Percentiles rank a stretch among this genome's conserved stretches.
Evolutionary conservation across 2,888 invertebrate species (phyloP).

Genomic region (Tenodera sinensis): DNA sequence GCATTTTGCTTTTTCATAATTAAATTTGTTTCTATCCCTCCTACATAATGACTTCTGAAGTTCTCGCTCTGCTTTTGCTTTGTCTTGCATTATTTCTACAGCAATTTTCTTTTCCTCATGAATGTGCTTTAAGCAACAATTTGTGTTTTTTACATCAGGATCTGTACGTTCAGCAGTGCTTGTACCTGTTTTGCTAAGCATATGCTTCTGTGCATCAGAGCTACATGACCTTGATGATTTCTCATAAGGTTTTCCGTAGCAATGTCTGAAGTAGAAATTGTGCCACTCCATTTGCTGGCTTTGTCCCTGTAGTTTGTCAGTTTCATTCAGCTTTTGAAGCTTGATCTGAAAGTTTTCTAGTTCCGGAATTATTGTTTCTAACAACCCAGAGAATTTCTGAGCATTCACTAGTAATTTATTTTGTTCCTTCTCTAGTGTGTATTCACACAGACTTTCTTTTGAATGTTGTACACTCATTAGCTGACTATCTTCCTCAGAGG

Average conservation of each 20-base stretch:
- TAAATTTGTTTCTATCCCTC: background rate
- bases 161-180: background rate
- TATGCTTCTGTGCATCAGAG: background rate
- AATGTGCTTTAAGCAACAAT: background rate
- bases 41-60: background rate
- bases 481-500: background rate
- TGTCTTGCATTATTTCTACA: background rate
- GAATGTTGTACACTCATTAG: background rate
- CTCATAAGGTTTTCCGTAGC: background rate
- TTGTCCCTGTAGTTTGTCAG: background rate
- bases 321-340: background rate
- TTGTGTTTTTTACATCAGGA: background rate
- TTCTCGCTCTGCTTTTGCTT: background rate
- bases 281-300: background rate
- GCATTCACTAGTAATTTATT: background rate
- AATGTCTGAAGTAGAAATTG: background rate
- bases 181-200: background rate
- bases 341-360: background rate
- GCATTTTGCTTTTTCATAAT: background rate
- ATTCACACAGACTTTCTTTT: background rate
- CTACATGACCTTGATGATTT: background rate
- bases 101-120: background rate
- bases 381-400: background rate
- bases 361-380: background rate
- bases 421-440: background rate